Conservation (phyloP, 2,113 vertebrate genomes). For the Rhipidura dahli region DNA sequence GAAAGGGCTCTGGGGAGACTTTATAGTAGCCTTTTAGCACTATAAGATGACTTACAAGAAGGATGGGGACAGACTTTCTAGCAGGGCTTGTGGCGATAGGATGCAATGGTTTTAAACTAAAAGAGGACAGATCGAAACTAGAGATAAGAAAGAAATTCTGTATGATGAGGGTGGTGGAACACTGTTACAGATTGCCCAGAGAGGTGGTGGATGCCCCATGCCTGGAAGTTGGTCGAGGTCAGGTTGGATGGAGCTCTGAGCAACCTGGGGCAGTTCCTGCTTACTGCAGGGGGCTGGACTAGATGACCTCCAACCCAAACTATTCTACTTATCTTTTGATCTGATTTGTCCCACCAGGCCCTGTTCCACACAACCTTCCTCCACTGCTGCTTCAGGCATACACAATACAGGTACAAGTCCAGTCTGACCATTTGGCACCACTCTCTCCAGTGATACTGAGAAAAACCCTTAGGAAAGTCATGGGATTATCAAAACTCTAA, state of each 20-base stretch:
- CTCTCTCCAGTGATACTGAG: neutral
- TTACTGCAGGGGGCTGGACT: accelerated
- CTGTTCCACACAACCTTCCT: neutral
- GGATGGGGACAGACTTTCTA: neutral
- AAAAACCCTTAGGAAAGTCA: neutral
- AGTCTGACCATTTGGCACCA: neutral
- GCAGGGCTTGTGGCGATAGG: accelerated
- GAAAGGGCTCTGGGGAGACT: neutral
- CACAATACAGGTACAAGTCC: neutral
- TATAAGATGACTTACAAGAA: neutral
- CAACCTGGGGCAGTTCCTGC: neutral
- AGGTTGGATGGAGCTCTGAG: neutral
- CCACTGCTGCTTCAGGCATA: neutral
- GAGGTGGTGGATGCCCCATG: neutral
- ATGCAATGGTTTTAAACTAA: neutral
- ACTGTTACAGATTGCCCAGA: neutral
- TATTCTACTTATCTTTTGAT: neutral
- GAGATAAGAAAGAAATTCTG: neutral
- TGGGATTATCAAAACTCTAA: neutral
- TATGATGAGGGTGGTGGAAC: neutral
- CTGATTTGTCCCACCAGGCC: neutral
- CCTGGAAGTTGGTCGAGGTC: neutral
- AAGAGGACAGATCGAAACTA: neutral
- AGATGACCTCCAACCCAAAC: neutral
- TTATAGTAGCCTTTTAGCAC: neutral